Conservation (phyloP, 2,113 vertebrate species). For the Sylvilagus bachmani region DNA sequence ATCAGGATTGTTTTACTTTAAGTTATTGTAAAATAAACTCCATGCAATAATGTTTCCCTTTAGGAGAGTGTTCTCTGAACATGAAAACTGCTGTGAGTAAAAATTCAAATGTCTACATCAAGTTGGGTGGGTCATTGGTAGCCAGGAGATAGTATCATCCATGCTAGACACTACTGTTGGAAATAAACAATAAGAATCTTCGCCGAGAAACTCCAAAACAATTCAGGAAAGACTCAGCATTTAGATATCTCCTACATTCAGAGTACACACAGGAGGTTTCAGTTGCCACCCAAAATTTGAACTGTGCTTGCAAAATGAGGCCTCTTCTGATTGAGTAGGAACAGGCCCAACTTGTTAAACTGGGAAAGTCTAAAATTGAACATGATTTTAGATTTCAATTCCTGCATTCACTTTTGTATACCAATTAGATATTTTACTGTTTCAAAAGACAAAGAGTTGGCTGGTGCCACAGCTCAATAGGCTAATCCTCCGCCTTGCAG, state of each 20-base stretch:
- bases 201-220: neutral
- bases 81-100: neutral
- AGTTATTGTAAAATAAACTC: neutral
- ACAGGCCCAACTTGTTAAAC: neutral
- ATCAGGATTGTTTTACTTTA: neutral
- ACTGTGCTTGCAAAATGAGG: neutral
- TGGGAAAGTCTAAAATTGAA: neutral
- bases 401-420: neutral
- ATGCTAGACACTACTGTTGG: no score
- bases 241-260: neutral
- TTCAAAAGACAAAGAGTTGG: neutral
- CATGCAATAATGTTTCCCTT: neutral
- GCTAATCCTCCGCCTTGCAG: no score
- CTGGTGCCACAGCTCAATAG: no score
- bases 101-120: neutral
- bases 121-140: no score
- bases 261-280: no score
- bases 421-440: neutral
- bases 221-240: neutral
- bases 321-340: no score
- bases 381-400: neutral
- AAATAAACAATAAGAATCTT: neutral
- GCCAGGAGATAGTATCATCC: neutral
- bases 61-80: neutral
- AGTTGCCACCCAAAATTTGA: no score